Percentiles rank a stretch among this genome's conserved stretches.
These are phyloP conservation scores for Formica aserva DNA, from an alignment of 2,888 invertebrate species.

Conservation along the genomic window DNA sequence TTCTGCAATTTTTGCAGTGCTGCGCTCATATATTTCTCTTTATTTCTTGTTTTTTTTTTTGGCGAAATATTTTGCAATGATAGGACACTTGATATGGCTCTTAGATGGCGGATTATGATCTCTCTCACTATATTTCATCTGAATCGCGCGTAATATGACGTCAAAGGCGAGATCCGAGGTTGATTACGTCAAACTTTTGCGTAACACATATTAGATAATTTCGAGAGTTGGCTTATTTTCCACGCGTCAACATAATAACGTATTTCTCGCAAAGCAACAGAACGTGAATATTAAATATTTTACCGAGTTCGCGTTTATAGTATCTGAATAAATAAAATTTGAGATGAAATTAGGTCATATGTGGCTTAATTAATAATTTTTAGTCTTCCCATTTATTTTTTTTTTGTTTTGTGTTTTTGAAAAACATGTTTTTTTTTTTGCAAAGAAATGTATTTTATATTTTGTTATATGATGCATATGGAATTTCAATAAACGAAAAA, in stretches of 20 bases:
- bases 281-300: not conserved
- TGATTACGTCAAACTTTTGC: conserved; percentile 25
- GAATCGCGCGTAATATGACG: conserved; percentile 7
- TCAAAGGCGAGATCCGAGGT: conserved; percentile 18
- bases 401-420: not conserved
- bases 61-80: not conserved
- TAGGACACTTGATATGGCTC: not conserved
- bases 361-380: not conserved
- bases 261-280: not conserved
- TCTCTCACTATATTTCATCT: conserved; percentile 1
- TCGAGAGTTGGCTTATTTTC: conserved; percentile 16
- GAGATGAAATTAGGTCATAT: not conserved
- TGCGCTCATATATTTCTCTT: not conserved
- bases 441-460: not conserved
- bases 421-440: not conserved
- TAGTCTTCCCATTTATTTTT: not conserved
- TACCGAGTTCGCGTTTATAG: not conserved
- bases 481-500: not conserved
- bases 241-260: not conserved
- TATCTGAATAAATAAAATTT: conserved; percentile 1
- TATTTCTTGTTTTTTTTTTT: not conserved
- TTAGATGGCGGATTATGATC: not conserved
- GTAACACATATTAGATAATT: conserved; percentile 13
- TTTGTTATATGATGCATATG: not conserved
- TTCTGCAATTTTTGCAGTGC: not conserved